These are phyloP conservation scores for Athripsodes cinereus DNA, from an alignment of 2,888 invertebrate species.

Conservation along the genomic window DNA sequence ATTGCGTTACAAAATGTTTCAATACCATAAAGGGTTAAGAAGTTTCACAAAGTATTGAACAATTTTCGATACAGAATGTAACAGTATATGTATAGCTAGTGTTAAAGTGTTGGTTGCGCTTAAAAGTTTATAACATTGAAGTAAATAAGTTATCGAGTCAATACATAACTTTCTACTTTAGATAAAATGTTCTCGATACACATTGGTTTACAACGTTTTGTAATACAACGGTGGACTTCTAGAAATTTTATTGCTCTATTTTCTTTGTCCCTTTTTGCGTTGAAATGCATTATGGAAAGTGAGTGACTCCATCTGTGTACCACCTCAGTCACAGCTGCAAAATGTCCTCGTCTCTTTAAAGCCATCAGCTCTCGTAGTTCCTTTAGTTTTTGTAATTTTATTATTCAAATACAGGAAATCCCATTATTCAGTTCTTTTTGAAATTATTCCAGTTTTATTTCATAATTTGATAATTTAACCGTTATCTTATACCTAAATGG, in stretches of 20 bases:
- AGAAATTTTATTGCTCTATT: not conserved
- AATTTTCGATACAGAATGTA: too few relatives aligned
- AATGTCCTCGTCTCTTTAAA: not conserved
- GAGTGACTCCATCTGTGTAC: not conserved
- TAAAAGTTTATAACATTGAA: too few relatives aligned
- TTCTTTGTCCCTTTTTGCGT: not conserved
- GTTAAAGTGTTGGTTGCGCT: too few relatives aligned
- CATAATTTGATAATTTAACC: too few relatives aligned
- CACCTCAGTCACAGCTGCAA: not conserved
- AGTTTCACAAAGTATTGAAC: too few relatives aligned
- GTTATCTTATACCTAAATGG: too few relatives aligned
- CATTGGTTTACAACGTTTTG: not conserved
- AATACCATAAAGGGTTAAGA: too few relatives aligned
- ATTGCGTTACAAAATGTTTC: too few relatives aligned
- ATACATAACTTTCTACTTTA: not conserved
- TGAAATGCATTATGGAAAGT: conserved; percentile 1
- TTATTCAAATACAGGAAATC: not conserved
- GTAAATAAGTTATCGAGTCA: too few relatives aligned
- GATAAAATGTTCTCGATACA: not conserved
- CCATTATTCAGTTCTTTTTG: too few relatives aligned
- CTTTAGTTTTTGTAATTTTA: not conserved
- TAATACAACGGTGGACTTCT: not conserved
- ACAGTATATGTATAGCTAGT: too few relatives aligned
- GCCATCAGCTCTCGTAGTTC: not conserved
- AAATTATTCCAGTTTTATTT: too few relatives aligned